Base-by-base conservation (phyloP, 2,113 vertebrate genomes). In the Lycocorax pyrrhopterus region DNA sequence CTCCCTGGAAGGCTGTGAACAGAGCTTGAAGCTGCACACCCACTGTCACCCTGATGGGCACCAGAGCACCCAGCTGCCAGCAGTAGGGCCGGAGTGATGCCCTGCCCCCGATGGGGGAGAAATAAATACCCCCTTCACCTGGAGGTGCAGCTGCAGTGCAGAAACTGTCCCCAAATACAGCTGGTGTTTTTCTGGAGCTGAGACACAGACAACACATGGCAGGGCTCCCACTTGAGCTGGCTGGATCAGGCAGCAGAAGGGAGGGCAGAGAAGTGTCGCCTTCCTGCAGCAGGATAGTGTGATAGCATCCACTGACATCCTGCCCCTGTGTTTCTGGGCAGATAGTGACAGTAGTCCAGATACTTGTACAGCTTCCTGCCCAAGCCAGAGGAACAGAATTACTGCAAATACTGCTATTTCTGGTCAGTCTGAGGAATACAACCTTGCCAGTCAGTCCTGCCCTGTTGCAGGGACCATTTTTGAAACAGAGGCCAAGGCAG, bases 31-130 rank as follows among this genome's bases (percentile, higher is more conserved):
- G 12, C 27, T 74, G n/a, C 14, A 2, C 14, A 39, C 14, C 30
- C 3, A 0, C 9, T 4, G 13, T 30, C 53, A 73, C 73, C 27
- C 15, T 25, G 49, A 69, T 6, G 49, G 72, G 51, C 62, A 76
- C 49, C 53, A 79, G 39, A 82, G 62, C 51, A 41, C 25, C 6
- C 52, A n/a, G 29, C 46, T 82, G 37, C 74, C 4, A 1, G 52
- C 68, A 77, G 39, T 55, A 23, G 44, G 37, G 53, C 39, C 0
- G 0, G n/a, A 74, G 56, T 1, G 0, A 80, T 21, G 22, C 41
- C 12, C 43, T 75, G 30, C 22, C 56, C 9, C 21, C 16, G 14
- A 6, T 4, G 8, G 23, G 43, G 20, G 11, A 5, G 3, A 89
- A 87, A 64, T 30, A 87, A 67, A 76, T 12, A 29, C 15, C 11